These are phyloP conservation scores for Myiopsitta monachus DNA, from an alignment of 2,113 vertebrate genomes.

Conservation along the genomic window DNA sequence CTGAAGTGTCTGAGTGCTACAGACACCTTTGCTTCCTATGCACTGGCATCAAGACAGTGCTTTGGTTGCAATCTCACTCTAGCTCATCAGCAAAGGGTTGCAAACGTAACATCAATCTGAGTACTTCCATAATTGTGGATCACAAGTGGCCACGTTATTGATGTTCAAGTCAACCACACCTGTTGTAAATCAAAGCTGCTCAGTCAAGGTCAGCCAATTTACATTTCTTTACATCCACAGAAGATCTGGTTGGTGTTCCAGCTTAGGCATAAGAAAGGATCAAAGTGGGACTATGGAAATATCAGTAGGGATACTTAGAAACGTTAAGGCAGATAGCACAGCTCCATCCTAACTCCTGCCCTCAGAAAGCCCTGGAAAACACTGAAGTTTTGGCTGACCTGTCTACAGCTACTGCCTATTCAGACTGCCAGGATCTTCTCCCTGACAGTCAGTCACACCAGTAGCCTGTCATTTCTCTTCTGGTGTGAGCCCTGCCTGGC, in stretches of 20 bases:
- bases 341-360: neutral
- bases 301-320: neutral
- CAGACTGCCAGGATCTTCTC: neutral
- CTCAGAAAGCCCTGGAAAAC: neutral
- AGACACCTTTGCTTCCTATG: neutral
- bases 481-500: neutral
- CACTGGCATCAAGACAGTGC: neutral
- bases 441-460: neutral
- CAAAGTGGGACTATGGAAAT: neutral
- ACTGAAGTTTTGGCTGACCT: neutral
- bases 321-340: neutral
- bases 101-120: neutral
- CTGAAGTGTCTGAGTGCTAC: neutral
- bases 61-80: neutral
- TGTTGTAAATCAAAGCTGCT: neutral
- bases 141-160: accelerated
- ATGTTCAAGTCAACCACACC: neutral
- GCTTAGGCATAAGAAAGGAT: neutral
- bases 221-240: neutral
- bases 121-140: neutral
- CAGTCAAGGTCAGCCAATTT: neutral
- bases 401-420: neutral
- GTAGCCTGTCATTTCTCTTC: neutral
- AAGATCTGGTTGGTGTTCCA: neutral
- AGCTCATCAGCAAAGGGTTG: neutral